Percentiles rank a stretch among this genome's conserved stretches.
Conservation (phyloP, 2,888 invertebrate genomes). For the Tricholauxania praeusta region DNA sequence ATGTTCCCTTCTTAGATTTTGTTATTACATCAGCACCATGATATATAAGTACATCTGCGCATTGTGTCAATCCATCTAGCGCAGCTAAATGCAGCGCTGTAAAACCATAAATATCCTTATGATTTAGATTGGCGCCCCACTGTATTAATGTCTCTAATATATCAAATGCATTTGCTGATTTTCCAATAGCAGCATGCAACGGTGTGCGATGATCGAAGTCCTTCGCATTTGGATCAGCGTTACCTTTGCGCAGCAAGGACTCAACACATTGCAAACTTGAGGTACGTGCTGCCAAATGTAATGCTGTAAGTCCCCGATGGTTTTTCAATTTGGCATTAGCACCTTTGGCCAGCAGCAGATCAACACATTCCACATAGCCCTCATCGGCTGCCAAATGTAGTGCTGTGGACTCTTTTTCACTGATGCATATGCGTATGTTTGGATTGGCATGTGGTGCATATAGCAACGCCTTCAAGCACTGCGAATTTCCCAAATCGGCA, state of each 20-base stretch:
- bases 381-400: constrained; percentile 90
- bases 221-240: constrained; percentile 82
- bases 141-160: constrained; percentile 82
- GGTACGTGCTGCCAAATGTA: constrained; percentile 86
- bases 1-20: constrained; percentile 87
- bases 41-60: constrained; percentile 85
- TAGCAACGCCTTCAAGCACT: constrained; percentile 80
- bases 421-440: constrained; percentile 76
- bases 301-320: constrained; percentile 84
- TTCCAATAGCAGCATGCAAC: constrained; percentile 85
- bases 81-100: constrained; percentile 89
- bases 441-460: constrained; percentile 80
- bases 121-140: constrained; percentile 86
- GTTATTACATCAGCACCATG: constrained; percentile 90
- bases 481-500: constrained; percentile 81
- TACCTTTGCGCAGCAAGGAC: constrained; percentile 78
- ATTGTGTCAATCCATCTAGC: constrained; percentile 84
- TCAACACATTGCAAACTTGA: constrained; percentile 87
- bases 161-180: constrained; percentile 83
- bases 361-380: constrained; percentile 85
- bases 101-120: constrained; percentile 87
- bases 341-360: constrained; percentile 78
- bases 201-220: constrained; percentile 86
- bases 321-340: constrained; percentile 82
- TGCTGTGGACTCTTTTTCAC: constrained; percentile 82